Base-by-base conservation (phyloP, 2,113 vertebrate species). In the Trichechus manatus region DNA sequence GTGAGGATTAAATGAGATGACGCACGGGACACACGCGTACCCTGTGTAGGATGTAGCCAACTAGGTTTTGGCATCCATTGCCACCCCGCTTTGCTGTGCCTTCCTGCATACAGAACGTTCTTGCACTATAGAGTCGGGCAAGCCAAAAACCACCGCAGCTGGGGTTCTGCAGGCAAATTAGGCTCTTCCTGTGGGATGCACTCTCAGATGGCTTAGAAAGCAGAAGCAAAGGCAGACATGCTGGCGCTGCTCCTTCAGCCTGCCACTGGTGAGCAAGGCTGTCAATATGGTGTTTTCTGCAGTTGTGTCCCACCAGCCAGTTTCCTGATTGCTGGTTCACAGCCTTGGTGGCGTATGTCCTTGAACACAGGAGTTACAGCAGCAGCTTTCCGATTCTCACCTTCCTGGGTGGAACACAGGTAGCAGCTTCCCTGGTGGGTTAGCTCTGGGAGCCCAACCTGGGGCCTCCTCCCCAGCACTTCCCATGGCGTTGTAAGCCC, bases 1-100 rank as follows among this genome's bases (percentile, higher is more conserved):
- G 9, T 42, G n/a, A 44, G 9, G 9, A 44, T 33, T 70, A 33
- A 29, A 56, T 1, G 36, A 70, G 47, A 20, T 31, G 50, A 94
- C 36, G 31, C 10, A 47, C 2, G 31, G 39, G 36, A 44, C 10
- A 33, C 61, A 63, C 1, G 25, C 25, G 1, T 53, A 63, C 44
- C 25, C 20, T 10, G 53, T 2, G 15, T 53, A 42, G 20, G 7
- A 75, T 2, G 9, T 3, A 33, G 7, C 22, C 31, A 27, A 0
- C 22, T 5, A 61, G 9, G 15, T 75, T 27, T 0, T 0, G n/a
- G 33, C 39, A 7, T 33, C n/a, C 10, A 39, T 5, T 2, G 19
- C 72, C 13, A 42, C 74, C 13, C n/a, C 23, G 9, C 50, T 44
- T 19, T 2, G 5, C 72, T 6, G 0, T 0, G 4, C 6, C 11